Conservation (phyloP, 2,113 vertebrate species). For the Triplophysa tibetana region DNA sequence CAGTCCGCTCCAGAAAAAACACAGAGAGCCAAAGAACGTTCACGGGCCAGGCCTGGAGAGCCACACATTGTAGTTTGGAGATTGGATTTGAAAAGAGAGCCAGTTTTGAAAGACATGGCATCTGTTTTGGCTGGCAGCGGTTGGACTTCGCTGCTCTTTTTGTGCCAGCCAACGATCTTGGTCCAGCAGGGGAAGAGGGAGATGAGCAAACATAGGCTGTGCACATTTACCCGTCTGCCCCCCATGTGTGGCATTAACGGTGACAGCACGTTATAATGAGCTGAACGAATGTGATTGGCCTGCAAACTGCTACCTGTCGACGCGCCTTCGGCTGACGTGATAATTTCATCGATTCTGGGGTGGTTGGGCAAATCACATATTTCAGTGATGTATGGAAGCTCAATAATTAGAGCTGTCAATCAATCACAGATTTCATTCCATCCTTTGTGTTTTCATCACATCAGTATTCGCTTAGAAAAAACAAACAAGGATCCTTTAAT, state of each 20-base stretch:
- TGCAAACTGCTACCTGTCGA: not conserved
- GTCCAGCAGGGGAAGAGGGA: constrained; percentile 56
- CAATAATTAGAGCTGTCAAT: too few relatives aligned
- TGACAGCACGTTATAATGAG: constrained; percentile 51
- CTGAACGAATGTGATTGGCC: constrained; percentile 1
- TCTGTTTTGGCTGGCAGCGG: constrained; percentile 73
- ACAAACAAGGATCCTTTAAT: too few relatives aligned
- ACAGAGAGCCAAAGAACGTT: not conserved
- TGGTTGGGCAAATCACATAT: not conserved
- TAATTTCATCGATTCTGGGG: too few relatives aligned
- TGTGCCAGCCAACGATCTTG: constrained; percentile 64
- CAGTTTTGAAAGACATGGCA: constrained; percentile 70
- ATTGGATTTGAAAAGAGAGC: constrained; percentile 25
- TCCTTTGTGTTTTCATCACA: too few relatives aligned
- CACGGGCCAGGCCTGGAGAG: constrained; percentile 23
- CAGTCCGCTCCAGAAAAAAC: constrained; percentile 1
- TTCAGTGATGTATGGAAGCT: too few relatives aligned
- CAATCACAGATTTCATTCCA: too few relatives aligned
- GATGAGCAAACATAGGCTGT: constrained; percentile 60
- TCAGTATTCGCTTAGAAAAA: too few relatives aligned
- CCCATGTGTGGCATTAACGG: constrained; percentile 65
- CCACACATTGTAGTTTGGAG: not conserved
- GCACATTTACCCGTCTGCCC: constrained; percentile 66
- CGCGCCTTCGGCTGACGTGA: not conserved
- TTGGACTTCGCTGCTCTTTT: constrained; percentile 57